Base-by-base conservation (phyloP, 2,888 invertebrate species). In the Tetramorium bicarinatum region DNA sequence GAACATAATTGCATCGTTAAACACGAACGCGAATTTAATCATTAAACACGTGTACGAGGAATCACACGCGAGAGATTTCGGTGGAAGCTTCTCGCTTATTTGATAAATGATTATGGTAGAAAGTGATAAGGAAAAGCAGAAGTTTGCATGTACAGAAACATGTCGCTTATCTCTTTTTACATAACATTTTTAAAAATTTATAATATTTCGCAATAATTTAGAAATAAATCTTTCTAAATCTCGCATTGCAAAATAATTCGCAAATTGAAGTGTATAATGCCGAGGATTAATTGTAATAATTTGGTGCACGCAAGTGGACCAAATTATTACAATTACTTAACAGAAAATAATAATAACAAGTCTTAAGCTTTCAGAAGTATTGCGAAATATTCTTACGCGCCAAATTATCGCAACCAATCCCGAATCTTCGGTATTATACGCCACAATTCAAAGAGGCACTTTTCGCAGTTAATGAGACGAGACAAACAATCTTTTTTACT, bases 401-500 rank as follows among this genome's bases (percentile, higher is more conserved):
- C 3, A 75, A 75, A 25, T 75, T 49, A 52, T 76, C 25, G 13
- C 13, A 13, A 8, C 3, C 8, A 29, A 38, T 25, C 21, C 56
- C 34, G 18, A 47, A 29, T 38, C 9, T 6, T 72, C 34, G 21
- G 6, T 9, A 18, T 47, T 81, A 18, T n/a, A 25, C 25, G 38
- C n/a, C 38, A 56, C 34, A 61, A 59, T 74, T 59, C 13, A n/a
- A 49, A 49, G 61, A 44, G 18, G 9, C 41, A 56, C 11, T 59
- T 49, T 75, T 44, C 21, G 11, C 34, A 15, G 18, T 71, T 85
- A 85, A 85, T 77, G 83, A 77, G 83, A 62, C 54, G 71, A 72
- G 66, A n/a, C 81, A 64, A 21, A n/a, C 18, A 38, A 13, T 67
- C 13, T 71, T 66, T 62, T 86, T 87, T 83, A 86, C 87, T 66